Evolutionary conservation across 2,113 vertebrate genomes (phyloP).

Genomic region (Ictalurus furcatus): DNA sequence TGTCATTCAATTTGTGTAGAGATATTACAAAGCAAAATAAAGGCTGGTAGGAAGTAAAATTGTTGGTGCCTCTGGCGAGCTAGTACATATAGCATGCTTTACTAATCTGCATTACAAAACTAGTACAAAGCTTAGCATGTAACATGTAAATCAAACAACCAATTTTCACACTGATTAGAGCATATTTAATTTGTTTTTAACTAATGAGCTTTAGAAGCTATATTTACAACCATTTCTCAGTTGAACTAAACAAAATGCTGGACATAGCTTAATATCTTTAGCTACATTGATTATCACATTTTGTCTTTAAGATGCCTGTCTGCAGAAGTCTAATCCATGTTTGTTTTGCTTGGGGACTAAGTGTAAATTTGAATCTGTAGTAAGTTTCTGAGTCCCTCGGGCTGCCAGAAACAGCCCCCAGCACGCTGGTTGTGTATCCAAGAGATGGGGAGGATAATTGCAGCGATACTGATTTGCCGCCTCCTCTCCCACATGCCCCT

Average conservation of each 20-base stretch:
- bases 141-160: not conserved
- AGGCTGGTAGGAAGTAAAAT: not conserved
- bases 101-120: not conserved
- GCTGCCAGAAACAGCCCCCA: conserved; percentile 45
- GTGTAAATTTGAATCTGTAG: conserved; percentile 63
- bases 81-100: not conserved
- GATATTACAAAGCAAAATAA: not conserved
- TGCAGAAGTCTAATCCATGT: conserved; percentile 58
- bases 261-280: not conserved
- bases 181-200: not conserved
- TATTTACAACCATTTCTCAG: not conserved
- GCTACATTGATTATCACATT: conserved; percentile 58
- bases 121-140: not conserved
- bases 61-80: not conserved
- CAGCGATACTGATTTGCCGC: conserved; percentile 51
- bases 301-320: conserved; percentile 39
- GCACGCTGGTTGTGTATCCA: conserved; percentile 54
- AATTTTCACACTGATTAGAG: not conserved
- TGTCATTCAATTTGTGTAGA: not conserved
- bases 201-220: not conserved
- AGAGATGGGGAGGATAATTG: conserved; percentile 61
- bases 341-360: conserved; percentile 66
- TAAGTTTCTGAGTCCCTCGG: conserved; percentile 55
- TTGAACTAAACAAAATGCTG: not conserved
- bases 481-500: conserved; percentile 50